phyloP scores from a whole-genome alignment of 2,113 vertebrate species.

The Semicossyphus pulcher region DNA sequence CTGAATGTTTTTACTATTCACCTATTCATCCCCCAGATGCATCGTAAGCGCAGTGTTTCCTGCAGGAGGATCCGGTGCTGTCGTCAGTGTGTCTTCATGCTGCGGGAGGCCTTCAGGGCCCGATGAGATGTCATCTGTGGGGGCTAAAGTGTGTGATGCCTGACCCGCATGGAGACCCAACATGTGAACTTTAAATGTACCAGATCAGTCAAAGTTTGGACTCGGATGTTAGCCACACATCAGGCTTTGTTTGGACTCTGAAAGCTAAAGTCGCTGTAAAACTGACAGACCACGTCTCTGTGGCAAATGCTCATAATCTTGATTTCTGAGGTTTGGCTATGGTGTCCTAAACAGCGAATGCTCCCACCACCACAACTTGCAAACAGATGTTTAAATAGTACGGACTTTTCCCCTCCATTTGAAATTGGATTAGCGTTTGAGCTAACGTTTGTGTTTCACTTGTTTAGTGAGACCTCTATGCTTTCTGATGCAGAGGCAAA shows the following conservation, averaged over 20 bases:
- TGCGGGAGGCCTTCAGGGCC: neutral
- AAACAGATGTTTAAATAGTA: constrained; percentile 52
- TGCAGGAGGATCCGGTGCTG: neutral
- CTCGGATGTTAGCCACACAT: neutral
- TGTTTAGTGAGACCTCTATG: constrained; percentile 67
- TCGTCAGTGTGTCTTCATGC: neutral
- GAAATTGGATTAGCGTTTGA: constrained; percentile 73
- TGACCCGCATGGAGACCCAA: neutral
- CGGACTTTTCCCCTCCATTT: constrained; percentile 51
- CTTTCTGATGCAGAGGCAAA: constrained; percentile 31
- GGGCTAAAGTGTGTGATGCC: neutral
- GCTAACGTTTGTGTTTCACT: constrained; percentile 77
- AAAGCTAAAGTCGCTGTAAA: neutral
- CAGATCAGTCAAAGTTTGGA: neutral
- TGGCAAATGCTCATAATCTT: constrained; percentile 66
- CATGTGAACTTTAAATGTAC: neutral
- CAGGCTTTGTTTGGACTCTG: constrained; percentile 3
- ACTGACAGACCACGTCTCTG: constrained; percentile 43
- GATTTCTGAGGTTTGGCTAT: constrained; percentile 58
- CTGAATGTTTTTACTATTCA: neutral
- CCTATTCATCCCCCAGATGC: neutral
- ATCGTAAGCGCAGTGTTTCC: neutral
- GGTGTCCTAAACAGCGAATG: constrained; percentile 43
- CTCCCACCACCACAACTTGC: constrained; percentile 11
- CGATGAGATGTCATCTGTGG: neutral